A percentile compares a stretch with the other conserved stretches of the same genome.
These are phyloP conservation scores for Simalia tracyae DNA, from an alignment of 2,797 vertebrate species.

Conservation along the genomic window DNA sequence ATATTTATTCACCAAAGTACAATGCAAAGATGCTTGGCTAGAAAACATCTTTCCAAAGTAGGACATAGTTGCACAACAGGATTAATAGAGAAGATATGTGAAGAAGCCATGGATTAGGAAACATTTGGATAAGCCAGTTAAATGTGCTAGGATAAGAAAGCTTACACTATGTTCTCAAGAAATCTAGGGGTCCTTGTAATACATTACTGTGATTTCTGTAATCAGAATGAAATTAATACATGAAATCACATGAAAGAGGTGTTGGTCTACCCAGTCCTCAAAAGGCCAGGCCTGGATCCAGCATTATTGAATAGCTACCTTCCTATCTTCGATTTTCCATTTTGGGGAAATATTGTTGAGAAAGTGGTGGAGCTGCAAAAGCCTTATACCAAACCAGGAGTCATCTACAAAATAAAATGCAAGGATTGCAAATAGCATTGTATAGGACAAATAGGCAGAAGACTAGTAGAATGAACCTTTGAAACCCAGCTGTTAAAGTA, in stretches of 20 bases:
- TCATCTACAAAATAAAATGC: not conserved
- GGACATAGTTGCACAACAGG: not conserved
- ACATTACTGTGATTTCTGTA: not conserved
- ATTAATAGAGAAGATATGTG: not conserved
- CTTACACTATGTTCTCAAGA: not conserved
- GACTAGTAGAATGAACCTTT: not conserved
- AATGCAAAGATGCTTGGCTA: not conserved
- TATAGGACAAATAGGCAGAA: not conserved
- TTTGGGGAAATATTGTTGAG: not conserved
- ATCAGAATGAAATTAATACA: not conserved
- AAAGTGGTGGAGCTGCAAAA: not conserved
- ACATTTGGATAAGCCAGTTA: slow-evolving; percentile 1
- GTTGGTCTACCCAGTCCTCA: not conserved
- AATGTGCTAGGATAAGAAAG: not conserved
- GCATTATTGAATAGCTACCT: not conserved
- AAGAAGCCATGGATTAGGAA: slow-evolving; percentile 1
- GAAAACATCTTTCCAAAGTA: not conserved
- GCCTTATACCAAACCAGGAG: not conserved
- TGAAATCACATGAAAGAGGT: not conserved
- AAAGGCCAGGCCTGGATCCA: not conserved
- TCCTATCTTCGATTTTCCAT: not conserved
- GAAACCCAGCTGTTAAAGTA: not conserved
- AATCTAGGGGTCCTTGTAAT: not conserved
- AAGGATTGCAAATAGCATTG: not conserved
- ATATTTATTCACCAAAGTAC: not conserved